Percentiles rank a stretch among this genome's conserved stretches.
These are phyloP conservation scores for Pycnomerus fuliginosus DNA, from an alignment of 2,888 invertebrate species.

Conservation along the genomic window DNA sequence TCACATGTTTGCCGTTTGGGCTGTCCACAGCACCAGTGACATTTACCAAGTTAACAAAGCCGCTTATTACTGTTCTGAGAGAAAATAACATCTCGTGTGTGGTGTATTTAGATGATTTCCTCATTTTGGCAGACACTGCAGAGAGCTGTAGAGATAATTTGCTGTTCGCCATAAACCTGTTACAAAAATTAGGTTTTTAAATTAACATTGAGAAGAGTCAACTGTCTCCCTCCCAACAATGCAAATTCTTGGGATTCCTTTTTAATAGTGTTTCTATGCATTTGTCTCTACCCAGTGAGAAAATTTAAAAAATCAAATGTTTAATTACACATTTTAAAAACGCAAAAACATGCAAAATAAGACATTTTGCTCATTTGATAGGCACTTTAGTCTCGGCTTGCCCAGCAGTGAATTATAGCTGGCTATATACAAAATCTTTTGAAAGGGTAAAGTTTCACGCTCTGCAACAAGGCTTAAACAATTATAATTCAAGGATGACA, in stretches of 20 bases:
- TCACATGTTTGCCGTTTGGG: neutral
- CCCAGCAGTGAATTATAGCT: too few relatives aligned
- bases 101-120: conserved; percentile 7
- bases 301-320: too few relatives aligned
- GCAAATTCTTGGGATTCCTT: conserved; percentile 24
- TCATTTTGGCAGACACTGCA: neutral
- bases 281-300: too few relatives aligned
- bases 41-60: too few relatives aligned
- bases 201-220: conserved; percentile 26
- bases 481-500: neutral
- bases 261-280: too few relatives aligned
- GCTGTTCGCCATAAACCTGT: neutral
- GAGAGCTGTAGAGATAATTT: neutral
- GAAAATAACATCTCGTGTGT: neutral
- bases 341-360: too few relatives aligned
- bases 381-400: conserved; percentile 31
- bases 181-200: conserved; percentile 25
- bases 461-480: conserved; percentile 34
- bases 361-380: neutral
- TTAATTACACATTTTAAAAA: too few relatives aligned
- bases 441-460: conserved; percentile 34
- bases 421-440: conserved; percentile 17
- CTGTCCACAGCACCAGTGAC: neutral
- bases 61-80: too few relatives aligned
- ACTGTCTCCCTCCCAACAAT: conserved; percentile 11